Conservation (phyloP, 2,113 vertebrate species). For the Marmota flaviventris region DNA sequence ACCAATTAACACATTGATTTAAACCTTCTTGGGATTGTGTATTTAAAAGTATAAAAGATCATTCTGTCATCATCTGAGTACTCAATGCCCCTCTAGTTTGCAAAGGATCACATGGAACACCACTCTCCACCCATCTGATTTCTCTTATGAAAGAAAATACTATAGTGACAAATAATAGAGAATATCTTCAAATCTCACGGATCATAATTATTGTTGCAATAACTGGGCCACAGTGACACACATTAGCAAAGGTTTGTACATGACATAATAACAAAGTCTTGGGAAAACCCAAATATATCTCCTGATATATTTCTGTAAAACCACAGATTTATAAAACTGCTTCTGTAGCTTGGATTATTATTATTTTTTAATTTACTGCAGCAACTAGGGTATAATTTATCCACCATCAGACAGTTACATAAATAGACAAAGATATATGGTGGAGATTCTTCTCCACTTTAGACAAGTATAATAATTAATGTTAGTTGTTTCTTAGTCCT, state of each 20-base stretch:
- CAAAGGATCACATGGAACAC: slow-evolving; percentile 60
- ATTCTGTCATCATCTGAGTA: slow-evolving; percentile 82
- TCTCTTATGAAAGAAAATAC: slow-evolving; percentile 72
- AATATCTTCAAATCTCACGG: slow-evolving; percentile 58
- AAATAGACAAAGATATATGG: slow-evolving; percentile 80
- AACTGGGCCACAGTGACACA: slow-evolving; percentile 60
- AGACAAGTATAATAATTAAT: slow-evolving; percentile 86
- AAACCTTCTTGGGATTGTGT: slow-evolving; percentile 88
- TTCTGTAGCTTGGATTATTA: slow-evolving; percentile 22
- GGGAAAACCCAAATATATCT: slow-evolving; percentile 55
- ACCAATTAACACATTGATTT: slow-evolving; percentile 90
- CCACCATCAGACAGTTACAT: slow-evolving; percentile 72
- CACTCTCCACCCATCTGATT: slow-evolving; percentile 74
- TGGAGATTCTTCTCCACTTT: slow-evolving; percentile 66
- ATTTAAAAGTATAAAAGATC: slow-evolving; percentile 86
- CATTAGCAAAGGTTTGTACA: slow-evolving; percentile 57
- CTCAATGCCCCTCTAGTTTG: slow-evolving; percentile 76
- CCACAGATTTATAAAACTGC: slow-evolving; percentile 77
- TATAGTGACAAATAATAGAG: slow-evolving; percentile 66
- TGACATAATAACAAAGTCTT: slow-evolving; percentile 60
- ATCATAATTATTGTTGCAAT: slow-evolving; percentile 69
- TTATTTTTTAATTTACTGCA: slow-evolving; percentile 78
- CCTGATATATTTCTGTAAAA: slow-evolving; percentile 70
- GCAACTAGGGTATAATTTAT: slow-evolving; percentile 70
- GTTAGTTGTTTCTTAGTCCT: slow-evolving; percentile 74